A percentile compares a stretch with the other conserved stretches of the same genome.
These are phyloP conservation scores for Melipona bicolor DNA, from an alignment of 2,888 invertebrate species.

Conservation along the genomic window DNA sequence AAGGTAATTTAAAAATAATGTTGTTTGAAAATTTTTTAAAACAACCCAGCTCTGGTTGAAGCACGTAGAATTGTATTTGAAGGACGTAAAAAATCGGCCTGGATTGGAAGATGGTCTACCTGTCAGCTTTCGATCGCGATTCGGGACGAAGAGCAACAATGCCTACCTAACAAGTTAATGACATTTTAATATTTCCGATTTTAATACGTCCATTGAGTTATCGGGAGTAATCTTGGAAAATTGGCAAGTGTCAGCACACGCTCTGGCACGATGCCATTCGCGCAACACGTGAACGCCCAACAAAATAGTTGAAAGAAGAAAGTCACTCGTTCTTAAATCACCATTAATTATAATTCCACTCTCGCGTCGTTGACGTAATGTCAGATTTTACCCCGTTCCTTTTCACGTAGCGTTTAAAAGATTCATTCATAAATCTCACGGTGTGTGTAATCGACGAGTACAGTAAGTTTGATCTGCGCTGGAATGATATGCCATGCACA, in stretches of 20 bases:
- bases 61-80: no score
- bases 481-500: no score
- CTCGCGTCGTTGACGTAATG: background rate
- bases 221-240: conserved; percentile 29
- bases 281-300: conserved; percentile 70
- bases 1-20: no score
- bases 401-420: no score
- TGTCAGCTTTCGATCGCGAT: background rate
- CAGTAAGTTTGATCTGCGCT: no score
- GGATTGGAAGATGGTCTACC: no score
- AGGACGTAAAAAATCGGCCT: no score
- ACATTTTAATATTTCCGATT: conserved; percentile 5
- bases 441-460: no score
- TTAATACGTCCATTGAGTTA: conserved; percentile 27
- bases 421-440: no score
- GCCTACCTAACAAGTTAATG: background rate
- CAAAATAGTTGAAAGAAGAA: conserved; percentile 33
- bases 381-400: no score
- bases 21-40: no score
- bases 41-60: no score
- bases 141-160: background rate
- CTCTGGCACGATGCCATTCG: conserved; percentile 74
- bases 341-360: conserved; percentile 19
- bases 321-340: conserved; percentile 26
- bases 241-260: conserved; percentile 57